Base-by-base conservation (phyloP, 2,888 invertebrate genomes). In the Cosmia trapezina region DNA sequence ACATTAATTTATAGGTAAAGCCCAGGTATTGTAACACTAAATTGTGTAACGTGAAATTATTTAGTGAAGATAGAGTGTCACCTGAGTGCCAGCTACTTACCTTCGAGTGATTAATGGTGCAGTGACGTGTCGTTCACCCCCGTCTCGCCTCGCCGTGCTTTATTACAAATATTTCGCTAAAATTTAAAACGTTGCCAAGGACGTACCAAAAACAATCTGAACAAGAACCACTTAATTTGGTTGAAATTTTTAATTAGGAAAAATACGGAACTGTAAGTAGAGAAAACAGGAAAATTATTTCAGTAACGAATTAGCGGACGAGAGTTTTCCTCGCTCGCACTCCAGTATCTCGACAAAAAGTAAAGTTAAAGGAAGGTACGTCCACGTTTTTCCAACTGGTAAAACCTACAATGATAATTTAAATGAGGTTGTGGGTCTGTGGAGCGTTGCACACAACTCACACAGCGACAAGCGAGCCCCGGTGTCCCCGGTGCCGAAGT, bases 31-130 rank as follows among this genome's bases (percentile, higher is more conserved):
- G 56, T 63, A 69, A 56, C 43, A 65, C 68, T 60, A 60, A 70
- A 74, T 70, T 77, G 60, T 70, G 64, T 80, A 72, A 65, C 76
- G 62, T 56, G 66, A 83, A 84, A 86, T 89, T 77, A 86, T 87
- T 88, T 83, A 87, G 78, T 65, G 70, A 83, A 78, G 83, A 79
- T 76, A 75, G 73, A 74, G 81, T 76, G 85, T 86, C 85, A 86
- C 77, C 82, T 83, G 80, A 84, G 83, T 79, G 80, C 66, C 68
- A 76, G 73, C 67, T 85, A 79, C 77, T 84, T 83, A 78, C 68
- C 79, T 76, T 72, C 68, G 63, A 69, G 80, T 89, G 88, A 88
- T 87, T 86, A 86, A 89, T 86, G 79, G 70, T 67, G 62, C 65
- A 74, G 80, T 71, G 75, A 73, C 73, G 81, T 78, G 80, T 80